A percentile compares a stretch with the other conserved stretches of the same genome.
These are phyloP conservation scores for Gymnothorax reevesii DNA, from an alignment of 2,797 vertebrate species.

Conservation along the genomic window DNA sequence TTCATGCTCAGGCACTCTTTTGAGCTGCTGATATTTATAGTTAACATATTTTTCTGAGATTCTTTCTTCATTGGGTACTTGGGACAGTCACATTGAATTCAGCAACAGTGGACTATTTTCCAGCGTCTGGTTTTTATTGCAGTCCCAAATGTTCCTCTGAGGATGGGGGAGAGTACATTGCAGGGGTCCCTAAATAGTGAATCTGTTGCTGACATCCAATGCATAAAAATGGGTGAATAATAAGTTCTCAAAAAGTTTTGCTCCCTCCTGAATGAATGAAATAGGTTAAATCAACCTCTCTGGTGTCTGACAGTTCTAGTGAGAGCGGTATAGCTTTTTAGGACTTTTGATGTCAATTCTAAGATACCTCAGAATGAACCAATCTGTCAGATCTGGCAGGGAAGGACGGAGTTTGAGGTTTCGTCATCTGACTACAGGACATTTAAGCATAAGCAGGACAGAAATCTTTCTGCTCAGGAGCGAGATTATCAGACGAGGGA, in stretches of 20 bases:
- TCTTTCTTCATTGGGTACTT: not conserved
- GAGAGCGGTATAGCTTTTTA: not conserved
- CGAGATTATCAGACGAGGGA: not conserved
- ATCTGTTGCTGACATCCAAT: not conserved
- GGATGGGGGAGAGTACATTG: not conserved
- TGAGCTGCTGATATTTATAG: not conserved
- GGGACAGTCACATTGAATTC: not conserved
- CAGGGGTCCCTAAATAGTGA: not conserved
- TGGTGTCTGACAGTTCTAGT: not conserved
- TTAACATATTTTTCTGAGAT: not conserved
- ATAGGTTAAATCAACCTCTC: not conserved
- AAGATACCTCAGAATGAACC: not conserved
- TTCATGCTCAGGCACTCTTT: not conserved
- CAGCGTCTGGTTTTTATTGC: not conserved
- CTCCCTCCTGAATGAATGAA: not conserved
- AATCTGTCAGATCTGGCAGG: not conserved
- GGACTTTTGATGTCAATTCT: not conserved
- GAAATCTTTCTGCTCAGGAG: not conserved
- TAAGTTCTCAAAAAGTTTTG: not conserved
- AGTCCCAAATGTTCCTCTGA: not conserved
- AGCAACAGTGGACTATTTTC: not conserved
- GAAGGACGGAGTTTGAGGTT: not conserved
- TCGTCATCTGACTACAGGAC: not conserved
- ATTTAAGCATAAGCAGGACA: not conserved
- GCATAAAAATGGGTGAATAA: not conserved